Evolutionary conservation across 2,113 vertebrate species (phyloP), one percentile per base, ranked within the genome.

Genomic region (Haplochromis vanheusdeni): DNA sequence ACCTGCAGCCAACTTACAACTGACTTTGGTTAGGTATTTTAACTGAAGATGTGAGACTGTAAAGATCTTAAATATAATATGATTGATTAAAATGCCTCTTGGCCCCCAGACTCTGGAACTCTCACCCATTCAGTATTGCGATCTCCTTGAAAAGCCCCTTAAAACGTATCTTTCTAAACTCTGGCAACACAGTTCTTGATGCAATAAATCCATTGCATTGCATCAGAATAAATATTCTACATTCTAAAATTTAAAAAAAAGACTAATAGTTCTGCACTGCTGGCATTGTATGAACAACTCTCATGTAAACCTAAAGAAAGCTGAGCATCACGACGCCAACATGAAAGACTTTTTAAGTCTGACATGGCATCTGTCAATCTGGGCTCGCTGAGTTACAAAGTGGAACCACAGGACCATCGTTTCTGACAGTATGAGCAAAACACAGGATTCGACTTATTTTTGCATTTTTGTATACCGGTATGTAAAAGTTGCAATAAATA

Each of bases 221-320:
- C 33, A 68, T 68, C 62, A 40, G 35, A 37, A 68, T 68, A 68
- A 21, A 68, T 68, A 68, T 40, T 68, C 35, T 68, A 40, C 60
- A 37, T 13, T 35, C 31, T 37, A 68, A 62, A 62, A 4, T 9
- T 4, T 0, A 3, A 6, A 42, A 52, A 56, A 65, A 4, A 40
- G 35, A 40, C 35, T 40, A 23, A 23, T 42, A 14, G 65, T 70
- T 42, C 65, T 70, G 35, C 65, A 42, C 35, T 42, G 7, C 35
- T 70, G 12, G 62, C 11, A 21, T 0, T 40, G 65, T 40, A 70
- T 23, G 35, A n/a, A 70, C 65, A 70, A 42, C 7, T 70, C n/a
- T 35, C n/a, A 70, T 1, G 65, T 23, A 42, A 70, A 70, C n/a
- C 35, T 42, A 70, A 42, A 70, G n/a, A 40, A 42, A 23, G 65